phyloP scores from a whole-genome alignment of 1,140 invertebrate genomes.

The Heterodera carotae region DNA sequence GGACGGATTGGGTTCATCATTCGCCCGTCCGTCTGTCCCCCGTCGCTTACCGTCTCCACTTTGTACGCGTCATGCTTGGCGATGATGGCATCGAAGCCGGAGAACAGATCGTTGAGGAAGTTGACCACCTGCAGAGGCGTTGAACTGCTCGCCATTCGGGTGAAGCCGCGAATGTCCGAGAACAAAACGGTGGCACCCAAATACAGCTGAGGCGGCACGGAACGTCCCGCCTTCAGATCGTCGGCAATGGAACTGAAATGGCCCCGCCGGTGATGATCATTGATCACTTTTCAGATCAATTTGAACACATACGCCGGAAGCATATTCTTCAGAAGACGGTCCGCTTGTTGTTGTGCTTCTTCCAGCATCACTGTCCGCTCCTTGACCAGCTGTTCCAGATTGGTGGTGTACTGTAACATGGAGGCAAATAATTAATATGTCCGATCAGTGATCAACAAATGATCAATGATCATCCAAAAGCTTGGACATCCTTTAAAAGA shows the following conservation, averaged over 20 bases:
- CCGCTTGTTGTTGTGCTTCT: conserved; percentile 65
- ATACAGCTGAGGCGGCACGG: conserved; percentile 66
- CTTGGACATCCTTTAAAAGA: conserved; percentile 43
- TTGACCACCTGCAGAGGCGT: conserved; percentile 65
- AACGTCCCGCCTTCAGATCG: conserved; percentile 66
- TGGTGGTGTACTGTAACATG: conserved; percentile 59
- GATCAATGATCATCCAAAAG: no score
- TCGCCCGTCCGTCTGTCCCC: no score
- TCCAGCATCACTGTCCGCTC: conserved; percentile 62
- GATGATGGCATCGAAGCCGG: conserved; percentile 65
- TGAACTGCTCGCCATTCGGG: conserved; percentile 62
- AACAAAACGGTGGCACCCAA: conserved; percentile 67
- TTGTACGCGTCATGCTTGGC: conserved; percentile 65
- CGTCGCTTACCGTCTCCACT: conserved; percentile 48
- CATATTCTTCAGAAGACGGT: conserved; percentile 64
- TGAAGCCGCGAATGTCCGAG: conserved; percentile 65
- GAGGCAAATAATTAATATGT: neutral
- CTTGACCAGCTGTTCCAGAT: conserved; percentile 62
- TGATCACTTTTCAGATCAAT: no score
- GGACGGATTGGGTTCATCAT: no score
- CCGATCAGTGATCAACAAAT: conserved; percentile 10
- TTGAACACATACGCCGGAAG: conserved; percentile 45
- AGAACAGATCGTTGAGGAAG: conserved; percentile 66
- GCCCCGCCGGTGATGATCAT: no score
- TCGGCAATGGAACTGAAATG: conserved; percentile 67